Base-by-base conservation (phyloP, 2,888 invertebrate species). In the Troglohyphantes excavatus region DNA sequence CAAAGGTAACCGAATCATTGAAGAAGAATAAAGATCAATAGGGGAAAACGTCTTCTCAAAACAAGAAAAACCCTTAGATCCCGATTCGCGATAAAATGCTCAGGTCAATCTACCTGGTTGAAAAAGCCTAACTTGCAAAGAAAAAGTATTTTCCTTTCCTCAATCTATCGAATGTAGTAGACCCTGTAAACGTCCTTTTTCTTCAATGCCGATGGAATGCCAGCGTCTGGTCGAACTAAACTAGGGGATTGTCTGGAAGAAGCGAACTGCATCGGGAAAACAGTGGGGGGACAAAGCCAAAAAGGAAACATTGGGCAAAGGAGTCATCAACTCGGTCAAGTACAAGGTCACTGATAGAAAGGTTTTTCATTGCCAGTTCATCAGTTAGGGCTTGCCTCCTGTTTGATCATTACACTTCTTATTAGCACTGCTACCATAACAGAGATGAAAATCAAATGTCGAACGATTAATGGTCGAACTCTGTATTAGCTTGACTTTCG, bases 201-300 rank as follows among this genome's bases (percentile, higher is more conserved):
- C 46, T 65, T 43, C 13, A n/a, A n/a, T 53, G n/a, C 53, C n/a
- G 65, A 33, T 79, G 72, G 79, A 87, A 87, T 81, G 87, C 75
- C 67, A 43, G 73, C 79, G 73, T 81, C 87, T 81, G 67, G 81
- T 29, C 65, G 75, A 84, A 46, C 72, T 72, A 72, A 73, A 61
- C 75, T 13, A 21, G 23, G 19, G 87, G 67, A 88, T 88, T 88
- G 87, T 88, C 67, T 88, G 65, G 67, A 75, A 72, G 87, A 81
- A 88, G 33, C 81, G 59, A 88, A 88, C 81, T 88, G 87, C 81
- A 88, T 88, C 87, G 81, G 53, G 65, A 43, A 81, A 75, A 73
- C 87, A 29, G 86, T 81, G 53, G 81, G 75, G 53, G 67, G 84
- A 81, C 72, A 81, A 88, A 82, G 72, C 72, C 43, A 78, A 70